Evolutionary conservation across 2,888 invertebrate species (phyloP), one percentile per base, ranked within the genome.

Genomic region (Athalia circularis): DNA sequence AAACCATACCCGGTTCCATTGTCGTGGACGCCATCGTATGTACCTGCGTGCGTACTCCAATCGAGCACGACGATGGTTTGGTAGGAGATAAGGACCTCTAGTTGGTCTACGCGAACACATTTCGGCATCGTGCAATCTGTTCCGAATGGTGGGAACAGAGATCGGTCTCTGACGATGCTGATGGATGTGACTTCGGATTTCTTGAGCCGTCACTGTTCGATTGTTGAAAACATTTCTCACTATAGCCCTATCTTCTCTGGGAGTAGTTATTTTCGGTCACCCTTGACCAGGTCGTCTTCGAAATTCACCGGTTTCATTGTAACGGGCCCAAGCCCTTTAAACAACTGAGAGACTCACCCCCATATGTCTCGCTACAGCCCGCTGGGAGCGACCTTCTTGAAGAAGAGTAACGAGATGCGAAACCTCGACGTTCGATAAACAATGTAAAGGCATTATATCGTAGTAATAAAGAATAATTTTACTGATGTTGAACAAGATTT

Each of bases 1-100:
- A 52, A 68, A 68, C 13, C 50, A 68, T 15, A 68, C 68, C 8
- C 52, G 52, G 11, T 68, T 68, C 68, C 68, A 68, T 15, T 68
- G 68, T 29, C 68, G 7, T 52, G 8, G 50, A 52, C 68, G 52
- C 68, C 68, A 54, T n/a, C 48, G 45, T 13, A 67, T 48, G 67
- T 67, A 67, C 48, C 67, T 4, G 2, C 50, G 67, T 13, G 67
- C 67, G 50, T 67, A 67, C 48, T 67, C 11, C 48, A 67, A 50
- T 11, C 67, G 67, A 67, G 67, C 67, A 6, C 15, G 67, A 48
- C 67, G 67, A 47, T 67, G 48, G 6, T 15, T 48, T 48, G 47
- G 47, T n/a, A 50, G 47, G 6, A 67, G 15, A 67, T n/a, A 6
- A 67, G 67, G 67, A 48, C 48, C 50, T 67, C 67, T 13, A 13